These are phyloP conservation scores for Sebastes elongatus DNA, from an alignment of 2,797 vertebrate genomes.

Conservation along the genomic window DNA sequence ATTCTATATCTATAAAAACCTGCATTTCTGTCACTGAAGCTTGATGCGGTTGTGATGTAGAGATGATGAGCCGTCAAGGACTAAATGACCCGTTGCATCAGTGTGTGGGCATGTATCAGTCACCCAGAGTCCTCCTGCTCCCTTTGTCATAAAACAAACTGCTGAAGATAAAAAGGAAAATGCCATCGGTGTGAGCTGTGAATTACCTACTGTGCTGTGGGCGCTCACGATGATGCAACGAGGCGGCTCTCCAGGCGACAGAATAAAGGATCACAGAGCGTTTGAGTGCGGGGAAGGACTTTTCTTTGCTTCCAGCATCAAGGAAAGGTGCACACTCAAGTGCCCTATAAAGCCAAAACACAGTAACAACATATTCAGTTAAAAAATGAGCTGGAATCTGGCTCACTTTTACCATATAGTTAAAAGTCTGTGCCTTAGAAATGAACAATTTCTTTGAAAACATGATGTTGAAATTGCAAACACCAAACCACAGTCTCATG, in stretches of 20 bases:
- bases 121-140: slow-evolving; percentile 32
- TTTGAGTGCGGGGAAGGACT: not conserved
- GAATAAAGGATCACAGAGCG: not conserved
- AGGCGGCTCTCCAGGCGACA: slow-evolving; percentile 29
- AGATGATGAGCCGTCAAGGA: not conserved
- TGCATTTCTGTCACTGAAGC: not conserved
- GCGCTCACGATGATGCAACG: slow-evolving; percentile 32
- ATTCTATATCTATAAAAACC: not conserved
- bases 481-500: too few relatives aligned
- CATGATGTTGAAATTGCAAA: too few relatives aligned
- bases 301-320: not conserved
- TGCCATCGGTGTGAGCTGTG: slow-evolving; percentile 32
- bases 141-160: slow-evolving; percentile 48
- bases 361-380: not conserved
- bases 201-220: slow-evolving; percentile 47
- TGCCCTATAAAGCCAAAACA: not conserved
- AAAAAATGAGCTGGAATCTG: not conserved
- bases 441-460: not conserved
- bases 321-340: not conserved
- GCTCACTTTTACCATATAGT: not conserved
- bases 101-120: slow-evolving; percentile 31
- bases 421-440: not conserved
- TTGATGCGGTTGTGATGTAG: not conserved
- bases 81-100: slow-evolving; percentile 24
- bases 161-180: slow-evolving; percentile 45